phyloP scores from a whole-genome alignment of 2,797 vertebrate genomes.

The Leptatherina wallacei region DNA sequence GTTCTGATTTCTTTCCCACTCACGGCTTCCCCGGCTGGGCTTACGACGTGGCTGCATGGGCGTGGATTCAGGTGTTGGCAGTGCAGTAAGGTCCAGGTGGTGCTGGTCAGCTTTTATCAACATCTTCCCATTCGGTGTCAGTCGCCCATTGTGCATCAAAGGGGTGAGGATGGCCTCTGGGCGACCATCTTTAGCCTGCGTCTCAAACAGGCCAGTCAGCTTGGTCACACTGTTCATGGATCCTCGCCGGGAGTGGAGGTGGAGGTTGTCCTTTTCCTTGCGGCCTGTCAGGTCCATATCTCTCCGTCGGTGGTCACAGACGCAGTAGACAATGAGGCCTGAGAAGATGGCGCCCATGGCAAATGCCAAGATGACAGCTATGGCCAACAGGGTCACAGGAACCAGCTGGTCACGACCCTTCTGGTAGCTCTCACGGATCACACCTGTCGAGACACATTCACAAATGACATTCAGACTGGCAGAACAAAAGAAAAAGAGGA shows the following conservation, averaged over 20 bases:
- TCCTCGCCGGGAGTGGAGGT: constrained; percentile 88
- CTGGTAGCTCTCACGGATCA: constrained; percentile 98
- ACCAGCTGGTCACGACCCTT: constrained; percentile 96
- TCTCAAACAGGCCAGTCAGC: constrained; percentile 94
- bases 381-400: constrained; percentile 94
- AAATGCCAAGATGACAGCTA: constrained; percentile 96
- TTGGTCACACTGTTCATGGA: constrained; percentile 99
- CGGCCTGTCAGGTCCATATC: constrained; percentile 87
- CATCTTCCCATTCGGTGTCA: constrained; percentile 90
- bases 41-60: constrained; percentile 96
- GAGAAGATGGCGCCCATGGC: constrained; percentile 98
- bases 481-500: background rate
- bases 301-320: constrained; percentile 94
- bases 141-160: constrained; percentile 95
- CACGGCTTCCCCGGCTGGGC: constrained; percentile 92
- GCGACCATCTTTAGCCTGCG: constrained; percentile 93
- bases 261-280: constrained; percentile 91
- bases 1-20: constrained; percentile 98
- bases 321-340: constrained; percentile 95
- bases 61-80: constrained; percentile 97
- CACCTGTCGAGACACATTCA: constrained; percentile 89
- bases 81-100: constrained; percentile 92
- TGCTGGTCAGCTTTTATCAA: constrained; percentile 97
- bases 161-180: constrained; percentile 95
- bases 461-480: constrained; percentile 56